Base-by-base conservation (phyloP, 1,140 invertebrate genomes). In the Pseudachorutes palmiensis region DNA sequence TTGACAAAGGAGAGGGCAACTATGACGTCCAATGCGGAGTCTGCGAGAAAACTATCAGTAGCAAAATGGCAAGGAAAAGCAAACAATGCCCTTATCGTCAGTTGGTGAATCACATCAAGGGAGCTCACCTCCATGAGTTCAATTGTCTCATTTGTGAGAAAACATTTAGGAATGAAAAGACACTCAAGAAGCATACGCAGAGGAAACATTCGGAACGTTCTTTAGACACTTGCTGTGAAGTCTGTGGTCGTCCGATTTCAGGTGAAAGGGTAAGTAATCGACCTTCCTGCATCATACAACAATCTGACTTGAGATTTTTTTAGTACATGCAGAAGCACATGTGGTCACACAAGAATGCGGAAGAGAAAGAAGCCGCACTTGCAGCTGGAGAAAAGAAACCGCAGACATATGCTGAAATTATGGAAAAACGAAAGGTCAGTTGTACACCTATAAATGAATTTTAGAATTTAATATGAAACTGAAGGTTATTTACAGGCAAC, bases 41-140 rank as follows among this genome's bases (percentile, higher is more conserved):
- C 3, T 55, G 51, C 51, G 12, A 5, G 14, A 55, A 55, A 26
- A 26, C 5, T 22, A 5, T 19, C 12, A 55, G 24, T 26, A 55
- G 24, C 3, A 26, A 9, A 9, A 19, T 55, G 12, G 51, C 51
- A 14, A 14, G 24, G 12, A 14, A 26, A 55, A 19, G 5, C 24
- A 55, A 55, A 22, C 51, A 55, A 26, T 55, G 51, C 24, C 51
- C 51, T 26, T 55, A 55, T 26, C 51, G 51, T 55, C 51, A 55
- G 24, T 14, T 55, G 51, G 51, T 55, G 51, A 55, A 55, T 24
- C 51, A 55, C 51, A 55, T 55, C 51, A 55, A 55, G 51, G 51
- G 14, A 5, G 12, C 24, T 26, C 51, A 55, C 51, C 12, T 55
- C 5, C 12, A 5, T 5, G 12, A 9, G 9, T 55, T 14, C 51